Evolutionary conservation across 2,888 invertebrate species (phyloP).

Genomic region (Drosophila hawaiiensis): DNA sequence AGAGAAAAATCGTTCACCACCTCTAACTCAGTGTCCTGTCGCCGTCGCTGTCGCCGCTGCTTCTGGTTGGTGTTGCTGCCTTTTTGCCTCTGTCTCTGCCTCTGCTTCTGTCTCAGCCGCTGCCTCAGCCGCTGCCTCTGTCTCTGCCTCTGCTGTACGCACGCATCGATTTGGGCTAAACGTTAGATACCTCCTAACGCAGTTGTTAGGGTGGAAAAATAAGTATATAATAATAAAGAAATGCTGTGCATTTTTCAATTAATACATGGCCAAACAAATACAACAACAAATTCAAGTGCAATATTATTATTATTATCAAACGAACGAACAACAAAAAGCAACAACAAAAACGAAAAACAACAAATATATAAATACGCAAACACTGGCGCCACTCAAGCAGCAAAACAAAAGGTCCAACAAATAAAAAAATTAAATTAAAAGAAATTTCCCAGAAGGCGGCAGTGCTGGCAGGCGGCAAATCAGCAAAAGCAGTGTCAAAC

Average conservation of each 20-base stretch:
- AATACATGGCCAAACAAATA: slow-evolving; percentile 48
- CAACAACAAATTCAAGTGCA: slow-evolving; percentile 57
- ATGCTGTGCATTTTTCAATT: slow-evolving; percentile 63
- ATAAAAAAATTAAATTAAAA: slow-evolving; percentile 27
- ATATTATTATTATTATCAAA: slow-evolving; percentile 56
- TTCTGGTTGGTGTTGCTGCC: slow-evolving; percentile 57
- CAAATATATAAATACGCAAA: slow-evolving; percentile 38
- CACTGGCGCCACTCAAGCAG: slow-evolving; percentile 41
- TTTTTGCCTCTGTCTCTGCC: slow-evolving; percentile 35
- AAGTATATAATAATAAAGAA: slow-evolving; percentile 69
- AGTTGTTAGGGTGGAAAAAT: slow-evolving; percentile 73
- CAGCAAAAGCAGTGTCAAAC: slow-evolving; percentile 23
- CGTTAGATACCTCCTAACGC: slow-evolving; percentile 80
- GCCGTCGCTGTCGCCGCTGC: slow-evolving; percentile 45
- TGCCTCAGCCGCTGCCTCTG: slow-evolving; percentile 53
- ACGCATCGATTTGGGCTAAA: slow-evolving; percentile 80
- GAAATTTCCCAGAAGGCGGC: slow-evolving; percentile 33
- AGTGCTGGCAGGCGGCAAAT: slow-evolving; percentile 37
- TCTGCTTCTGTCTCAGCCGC: slow-evolving; percentile 12
- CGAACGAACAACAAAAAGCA: slow-evolving; percentile 29
- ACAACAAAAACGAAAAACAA: slow-evolving; percentile 33
- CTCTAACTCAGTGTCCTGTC: slow-evolving; percentile 62
- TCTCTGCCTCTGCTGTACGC: slow-evolving; percentile 55
- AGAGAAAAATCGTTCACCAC: slow-evolving; percentile 71
- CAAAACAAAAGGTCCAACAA: slow-evolving; percentile 63